Evolutionary conservation across 1,140 invertebrate species (phyloP), one percentile per base, ranked within the genome.

Genomic region (Plutomurus gul): DNA sequence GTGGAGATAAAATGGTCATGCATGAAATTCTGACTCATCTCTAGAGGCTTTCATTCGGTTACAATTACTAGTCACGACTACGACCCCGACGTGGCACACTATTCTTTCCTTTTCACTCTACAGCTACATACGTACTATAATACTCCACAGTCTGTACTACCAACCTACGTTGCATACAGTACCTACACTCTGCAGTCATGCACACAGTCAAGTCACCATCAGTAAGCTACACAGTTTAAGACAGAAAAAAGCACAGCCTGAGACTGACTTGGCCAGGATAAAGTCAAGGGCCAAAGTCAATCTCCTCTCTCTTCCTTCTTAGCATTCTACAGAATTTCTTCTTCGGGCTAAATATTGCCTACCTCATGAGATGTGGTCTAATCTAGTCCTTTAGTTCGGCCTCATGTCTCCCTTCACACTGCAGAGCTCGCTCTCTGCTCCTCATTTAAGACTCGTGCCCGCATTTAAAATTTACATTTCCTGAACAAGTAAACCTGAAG

Each of bases 41-140:
- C 49, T 60, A 65, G 47, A 76, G 76, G 76, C 76, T 56, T 77
- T 77, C 56, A 77, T 77, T 77, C 76, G 49, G 56, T 70, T 77
- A 70, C 56, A 77, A 77, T 71, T 77, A 77, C 76, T 25, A 77
- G 76, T 77, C 76, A 77, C 76, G 76, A 77, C 76, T 71, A 56
- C 43, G 56, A 71, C 65, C 76, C 46, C 76, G 25, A 22, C 56
- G 47, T 40, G 49, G 37, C 18, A 70, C 22, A 56, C 36, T 25
- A 47, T 43, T 18, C 37, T 37, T 51, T 72, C 70, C 43, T 30
- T 13, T 27, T 30, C 16, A 8, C 30, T 47, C 1, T 20, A 25
- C 47, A 49, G 20, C 18, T 10, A 49, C 20, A 16, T n/a, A 47
- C n/a, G 6, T 13, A 47, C 16, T 6, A 16, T 47, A 1, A 7